Evolutionary conservation across 2,888 invertebrate genomes (phyloP).

Genomic region (Cryptocephalus moraei): DNA sequence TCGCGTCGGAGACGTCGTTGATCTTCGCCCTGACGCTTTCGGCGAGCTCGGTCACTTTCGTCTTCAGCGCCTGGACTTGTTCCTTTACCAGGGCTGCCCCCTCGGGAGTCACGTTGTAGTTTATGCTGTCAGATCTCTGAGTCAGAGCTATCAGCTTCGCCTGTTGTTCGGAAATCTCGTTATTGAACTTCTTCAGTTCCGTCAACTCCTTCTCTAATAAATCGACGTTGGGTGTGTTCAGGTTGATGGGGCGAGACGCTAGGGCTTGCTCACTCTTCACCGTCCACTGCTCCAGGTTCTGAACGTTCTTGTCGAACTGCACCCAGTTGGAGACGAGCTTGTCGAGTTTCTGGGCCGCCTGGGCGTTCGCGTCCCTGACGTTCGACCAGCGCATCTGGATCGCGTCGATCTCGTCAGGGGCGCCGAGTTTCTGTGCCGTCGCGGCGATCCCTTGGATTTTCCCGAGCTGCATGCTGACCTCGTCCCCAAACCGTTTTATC

Average conservation of each 20-base stretch:
- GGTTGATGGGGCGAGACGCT: conserved; percentile 46
- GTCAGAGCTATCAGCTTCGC: conserved; percentile 70
- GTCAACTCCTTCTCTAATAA: conserved; percentile 68
- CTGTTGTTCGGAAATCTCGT: conserved; percentile 78
- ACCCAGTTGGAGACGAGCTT: conserved; percentile 73
- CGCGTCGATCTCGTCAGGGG: conserved; percentile 76
- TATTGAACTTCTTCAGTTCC: conserved; percentile 68
- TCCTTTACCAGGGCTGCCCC: conserved; percentile 62
- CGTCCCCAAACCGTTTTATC: conserved; percentile 61
- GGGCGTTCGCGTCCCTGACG: conserved; percentile 68
- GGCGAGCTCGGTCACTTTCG: conserved; percentile 61
- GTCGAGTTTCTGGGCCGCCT: conserved; percentile 69
- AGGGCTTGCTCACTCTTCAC: conserved; percentile 54
- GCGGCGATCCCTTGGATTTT: conserved; percentile 64
- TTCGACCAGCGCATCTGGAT: conserved; percentile 76
- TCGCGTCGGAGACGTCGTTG: conserved; percentile 70
- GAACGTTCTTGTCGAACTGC: conserved; percentile 67
- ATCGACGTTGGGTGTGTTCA: conserved; percentile 61
- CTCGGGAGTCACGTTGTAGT: conserved; percentile 67
- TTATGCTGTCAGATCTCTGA: conserved; percentile 69
- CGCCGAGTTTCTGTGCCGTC: conserved; percentile 65
- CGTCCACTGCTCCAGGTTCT: conserved; percentile 70
- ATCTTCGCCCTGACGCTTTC: conserved; percentile 67
- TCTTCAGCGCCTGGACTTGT: conserved; percentile 63
- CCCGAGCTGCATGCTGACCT: conserved; percentile 67